Evolutionary conservation across 2,797 vertebrate genomes (phyloP), one percentile per base, ranked within the genome.

Genomic region (Rhynchotus rufescens): DNA sequence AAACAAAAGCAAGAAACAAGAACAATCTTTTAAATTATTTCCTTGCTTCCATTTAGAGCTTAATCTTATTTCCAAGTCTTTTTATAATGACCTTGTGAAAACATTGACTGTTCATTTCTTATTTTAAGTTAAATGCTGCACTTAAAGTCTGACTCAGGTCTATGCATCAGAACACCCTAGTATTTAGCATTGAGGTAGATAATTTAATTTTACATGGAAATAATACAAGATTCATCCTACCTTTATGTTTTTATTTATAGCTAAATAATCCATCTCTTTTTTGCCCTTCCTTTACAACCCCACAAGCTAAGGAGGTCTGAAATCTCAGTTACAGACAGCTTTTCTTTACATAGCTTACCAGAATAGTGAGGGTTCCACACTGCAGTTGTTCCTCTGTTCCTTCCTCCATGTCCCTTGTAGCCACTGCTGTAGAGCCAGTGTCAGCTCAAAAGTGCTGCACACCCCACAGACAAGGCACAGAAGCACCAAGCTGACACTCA

Each of bases 181-280:
- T 80, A 65, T 26, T 32, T 90, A 91, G 80, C 25, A 90, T 25
- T n/a, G 81, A 4, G 5, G 15, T 34, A 88, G 78, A 71, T 45
- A 86, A 77, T 90, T 84, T 79, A 61, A 88, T 93, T 93, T 82
- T 82, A 59, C 15, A 4, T 68, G 84, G 16, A 6, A 57, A 38
- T 86, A 92, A 88, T 88, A 10, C 57, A 77, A 82, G 74, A 57
- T 76, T 88, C 44, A 67, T 84, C 15, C 17, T 86, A 80, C 32
- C 16, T 91, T 90, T 89, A 52, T 90, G 65, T 42, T 93, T 93
- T 88, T 88, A 74, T 94, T 92, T 91, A 61, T 82, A 68, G 80
- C 6, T 22, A 56, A 76, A 64, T 5, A 61, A 80, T 74, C 78
- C 0, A 38, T 67, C 25, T 80, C 52, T 28, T 80, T 92, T 91